Evolutionary conservation across 2,888 invertebrate genomes (phyloP), one percentile per base, ranked within the genome.

Genomic region (Eueremaeus valkanovi): DNA sequence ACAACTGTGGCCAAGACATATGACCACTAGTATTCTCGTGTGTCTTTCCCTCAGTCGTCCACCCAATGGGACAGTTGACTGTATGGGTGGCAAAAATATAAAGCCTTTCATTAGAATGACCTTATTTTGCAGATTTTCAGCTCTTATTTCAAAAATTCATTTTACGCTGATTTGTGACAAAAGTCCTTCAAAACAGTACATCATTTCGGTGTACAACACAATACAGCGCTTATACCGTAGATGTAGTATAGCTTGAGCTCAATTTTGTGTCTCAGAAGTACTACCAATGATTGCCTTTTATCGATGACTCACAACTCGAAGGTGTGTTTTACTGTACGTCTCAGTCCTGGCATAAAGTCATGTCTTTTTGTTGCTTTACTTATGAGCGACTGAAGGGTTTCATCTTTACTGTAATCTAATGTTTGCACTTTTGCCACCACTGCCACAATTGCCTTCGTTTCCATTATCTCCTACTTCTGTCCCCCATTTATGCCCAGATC

Each of bases 261-360:
- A 11, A 16, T n/a, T n/a, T n/a, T 55, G n/a, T 55, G 31, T 36
- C 21, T 36, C 18, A n/a, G 13, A 33, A 27, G 11, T 33, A n/a
- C 16, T 63, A 21, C 63, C 63, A 31, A 63, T 55, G 55, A 55
- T 55, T 55, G 55, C 55, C 55, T 9, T 13, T 55, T n/a, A 55
- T 63, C 63, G 63, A 63, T 63, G 63, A 63, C 63, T 63, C 63
- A 63, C 33, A 36, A 9, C 27, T 63, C 33, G 8, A 63, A 63
- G 63, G 63, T 63, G 63, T 63, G 33, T 63, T 63, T 61, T 61
- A 36, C 6, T 36, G 51, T 51, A 6, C 21, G 21, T n/a, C 21
- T 21, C n/a, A 51, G 16, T 45, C 13, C 18, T 11, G 3, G 45
- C 45, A 11, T 18, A 45, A 18, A 3, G 24, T 24, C 27, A 55